phyloP scores from a whole-genome alignment of 2,113 vertebrate genomes.

The Nothobranchius kuhntae region DNA sequence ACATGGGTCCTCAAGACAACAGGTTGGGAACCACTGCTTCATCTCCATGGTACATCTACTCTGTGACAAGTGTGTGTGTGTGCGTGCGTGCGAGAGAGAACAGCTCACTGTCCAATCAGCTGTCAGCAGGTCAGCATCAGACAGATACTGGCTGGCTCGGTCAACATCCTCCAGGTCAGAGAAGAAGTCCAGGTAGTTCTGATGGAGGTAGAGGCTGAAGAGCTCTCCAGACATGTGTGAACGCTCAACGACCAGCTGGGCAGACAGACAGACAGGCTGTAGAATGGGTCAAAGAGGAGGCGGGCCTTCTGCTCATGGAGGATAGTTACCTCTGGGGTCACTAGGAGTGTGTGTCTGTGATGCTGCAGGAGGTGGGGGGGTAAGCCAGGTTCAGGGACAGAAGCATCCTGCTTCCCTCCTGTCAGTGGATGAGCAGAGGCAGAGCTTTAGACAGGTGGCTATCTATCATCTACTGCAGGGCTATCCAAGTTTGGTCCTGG shows the following conservation, averaged over 20 bases:
- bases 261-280: not conserved
- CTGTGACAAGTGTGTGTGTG: too few relatives aligned
- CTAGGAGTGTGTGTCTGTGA: constrained; percentile 61
- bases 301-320: not conserved
- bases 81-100: not conserved
- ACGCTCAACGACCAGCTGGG: constrained; percentile 88
- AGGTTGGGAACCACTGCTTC: too few relatives aligned
- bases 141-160: constrained; percentile 90
- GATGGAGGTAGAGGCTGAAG: constrained; percentile 96
- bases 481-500: too few relatives aligned
- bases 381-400: constrained; percentile 42
- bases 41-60: too few relatives aligned
- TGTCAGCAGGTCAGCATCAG: constrained; percentile 88
- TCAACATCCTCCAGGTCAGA: constrained; percentile 86
- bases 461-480: too few relatives aligned
- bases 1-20: too few relatives aligned
- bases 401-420: constrained; percentile 59
- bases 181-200: constrained; percentile 96
- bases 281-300: not conserved
- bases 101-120: constrained; percentile 90
- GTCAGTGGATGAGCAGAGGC: constrained; percentile 2
- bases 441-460: too few relatives aligned
- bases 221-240: constrained; percentile 89
- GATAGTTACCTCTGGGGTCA: constrained; percentile 75
- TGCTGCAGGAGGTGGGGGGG: constrained; percentile 74